Conservation (phyloP, 2,888 invertebrate genomes). For the Aphrophora alni region DNA sequence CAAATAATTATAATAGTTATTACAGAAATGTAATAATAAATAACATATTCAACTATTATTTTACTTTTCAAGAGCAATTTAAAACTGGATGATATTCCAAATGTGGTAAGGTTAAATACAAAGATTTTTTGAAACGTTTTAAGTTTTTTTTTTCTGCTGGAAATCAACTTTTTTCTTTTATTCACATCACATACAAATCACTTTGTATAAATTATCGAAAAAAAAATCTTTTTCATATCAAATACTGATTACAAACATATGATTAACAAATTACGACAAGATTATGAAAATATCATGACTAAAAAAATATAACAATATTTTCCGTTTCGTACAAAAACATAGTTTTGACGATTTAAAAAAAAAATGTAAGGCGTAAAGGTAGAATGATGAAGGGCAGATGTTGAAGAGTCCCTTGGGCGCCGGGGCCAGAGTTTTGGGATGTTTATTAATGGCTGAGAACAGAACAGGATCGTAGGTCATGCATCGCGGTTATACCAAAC, state of each 20-base stretch:
- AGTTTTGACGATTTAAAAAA: constrained; percentile 31
- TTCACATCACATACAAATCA: constrained; percentile 24
- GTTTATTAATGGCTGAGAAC: constrained; percentile 18
- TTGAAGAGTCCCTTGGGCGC: not conserved
- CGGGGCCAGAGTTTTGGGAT: not conserved
- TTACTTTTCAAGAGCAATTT: not conserved
- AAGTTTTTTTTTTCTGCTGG: constrained; percentile 2
- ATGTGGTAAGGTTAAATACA: not conserved
- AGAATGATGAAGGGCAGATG: constrained; percentile 9
- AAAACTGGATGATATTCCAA: not conserved
- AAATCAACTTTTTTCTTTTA: not conserved
- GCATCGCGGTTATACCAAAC: not conserved
- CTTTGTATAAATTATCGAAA: constrained; percentile 32
- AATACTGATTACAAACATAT: constrained; percentile 23
- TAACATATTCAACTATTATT: not conserved
- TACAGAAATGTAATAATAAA: not conserved
- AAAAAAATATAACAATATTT: constrained; percentile 47
- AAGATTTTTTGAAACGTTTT: not conserved
- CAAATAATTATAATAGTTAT: constrained; percentile 1
- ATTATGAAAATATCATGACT: constrained; percentile 35
- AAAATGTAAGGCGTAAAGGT: not conserved
- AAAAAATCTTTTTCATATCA: not conserved
- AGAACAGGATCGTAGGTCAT: constrained; percentile 10
- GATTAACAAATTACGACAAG: constrained; percentile 37
- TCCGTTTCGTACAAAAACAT: constrained; percentile 26